These are phyloP conservation scores for Pseudomyrmex cubaensis DNA, from an alignment of 1,140 invertebrate species.

Conservation along the genomic window DNA sequence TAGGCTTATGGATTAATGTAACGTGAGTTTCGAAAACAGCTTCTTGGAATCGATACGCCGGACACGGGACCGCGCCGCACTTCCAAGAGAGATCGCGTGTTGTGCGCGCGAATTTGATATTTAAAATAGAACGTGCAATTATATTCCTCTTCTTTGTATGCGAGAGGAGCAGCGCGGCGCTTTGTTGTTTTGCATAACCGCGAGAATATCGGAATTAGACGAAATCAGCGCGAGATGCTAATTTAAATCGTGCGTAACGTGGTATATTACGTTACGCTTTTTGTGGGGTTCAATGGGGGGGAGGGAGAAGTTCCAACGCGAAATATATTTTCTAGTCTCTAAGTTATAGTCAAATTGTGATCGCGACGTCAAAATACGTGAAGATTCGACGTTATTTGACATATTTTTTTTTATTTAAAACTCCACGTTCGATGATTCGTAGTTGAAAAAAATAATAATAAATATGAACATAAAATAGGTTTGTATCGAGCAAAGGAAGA, in stretches of 20 bases:
- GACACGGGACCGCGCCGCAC: background rate
- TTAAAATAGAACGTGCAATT: background rate
- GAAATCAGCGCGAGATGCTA: background rate
- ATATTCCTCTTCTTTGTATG: background rate
- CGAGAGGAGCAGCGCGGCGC: background rate
- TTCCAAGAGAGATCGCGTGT: background rate
- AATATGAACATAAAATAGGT: too few species aligned
- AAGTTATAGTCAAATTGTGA: too few species aligned
- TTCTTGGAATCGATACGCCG: background rate
- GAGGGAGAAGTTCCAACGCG: too few species aligned
- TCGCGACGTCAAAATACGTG: too few species aligned
- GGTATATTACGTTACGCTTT: too few species aligned
- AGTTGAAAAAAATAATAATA: too few species aligned
- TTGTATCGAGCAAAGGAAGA: too few species aligned
- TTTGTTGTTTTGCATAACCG: background rate
- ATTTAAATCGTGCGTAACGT: slow-evolving; percentile 11
- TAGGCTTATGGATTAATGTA: slow-evolving; percentile 8
- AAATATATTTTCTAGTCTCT: too few species aligned
- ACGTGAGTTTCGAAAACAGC: slow-evolving; percentile 38
- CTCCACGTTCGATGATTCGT: background rate
- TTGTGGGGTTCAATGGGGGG: too few species aligned
- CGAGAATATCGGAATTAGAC: background rate
- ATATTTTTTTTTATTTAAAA: too few species aligned
- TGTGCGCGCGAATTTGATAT: background rate
- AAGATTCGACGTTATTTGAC: too few species aligned